phyloP scores from a whole-genome alignment of 2,113 vertebrate species.

The Anser cygnoides region DNA sequence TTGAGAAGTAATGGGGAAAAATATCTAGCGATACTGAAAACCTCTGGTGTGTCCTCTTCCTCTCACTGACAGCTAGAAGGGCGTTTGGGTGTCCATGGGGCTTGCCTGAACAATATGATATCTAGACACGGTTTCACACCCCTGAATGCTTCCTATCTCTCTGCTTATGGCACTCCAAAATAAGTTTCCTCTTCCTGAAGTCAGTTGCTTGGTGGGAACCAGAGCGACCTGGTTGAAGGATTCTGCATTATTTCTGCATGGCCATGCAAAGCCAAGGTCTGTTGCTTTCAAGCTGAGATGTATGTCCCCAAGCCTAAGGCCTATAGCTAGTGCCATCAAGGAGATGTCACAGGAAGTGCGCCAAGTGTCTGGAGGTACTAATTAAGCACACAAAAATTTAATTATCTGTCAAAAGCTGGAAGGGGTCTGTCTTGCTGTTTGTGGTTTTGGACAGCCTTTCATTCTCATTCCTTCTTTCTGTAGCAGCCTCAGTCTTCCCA shows the following conservation, averaged over 20 bases:
- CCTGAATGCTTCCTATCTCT: accelerated
- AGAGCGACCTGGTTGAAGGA: neutral
- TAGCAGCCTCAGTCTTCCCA: neutral
- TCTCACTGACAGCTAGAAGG: neutral
- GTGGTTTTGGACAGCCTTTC: neutral
- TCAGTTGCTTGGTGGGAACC: accelerated
- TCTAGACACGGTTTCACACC: neutral
- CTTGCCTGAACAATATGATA: neutral
- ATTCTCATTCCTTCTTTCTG: neutral
- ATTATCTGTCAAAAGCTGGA: neutral
- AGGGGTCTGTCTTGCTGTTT: neutral
- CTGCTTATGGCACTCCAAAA: neutral
- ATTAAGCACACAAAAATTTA: neutral
- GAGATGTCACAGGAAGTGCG: neutral
- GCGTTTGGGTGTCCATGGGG: neutral
- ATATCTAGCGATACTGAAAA: neutral
- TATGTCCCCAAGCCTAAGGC: neutral
- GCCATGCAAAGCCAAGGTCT: accelerated
- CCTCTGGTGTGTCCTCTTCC: neutral
- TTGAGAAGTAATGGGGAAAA: neutral
- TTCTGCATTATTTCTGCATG: accelerated
- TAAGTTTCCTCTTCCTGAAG: neutral
- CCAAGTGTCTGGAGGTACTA: neutral
- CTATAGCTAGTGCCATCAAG: neutral
- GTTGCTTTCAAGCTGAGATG: neutral